These are phyloP conservation scores for Drosophila nr. medialis DNA, from an alignment of 2,888 invertebrate species.

Conservation along the genomic window DNA sequence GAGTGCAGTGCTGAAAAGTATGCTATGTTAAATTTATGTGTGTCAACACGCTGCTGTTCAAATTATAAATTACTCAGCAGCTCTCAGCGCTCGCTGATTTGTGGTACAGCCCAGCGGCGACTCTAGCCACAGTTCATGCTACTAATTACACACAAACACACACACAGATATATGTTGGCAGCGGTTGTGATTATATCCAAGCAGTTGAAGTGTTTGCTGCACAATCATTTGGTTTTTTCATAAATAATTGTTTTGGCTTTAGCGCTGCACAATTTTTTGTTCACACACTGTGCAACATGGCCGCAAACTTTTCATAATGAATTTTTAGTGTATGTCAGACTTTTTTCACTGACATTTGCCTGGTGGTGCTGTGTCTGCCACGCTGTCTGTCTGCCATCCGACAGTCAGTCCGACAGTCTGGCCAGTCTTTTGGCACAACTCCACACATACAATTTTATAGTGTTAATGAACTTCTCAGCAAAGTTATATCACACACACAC, in stretches of 20 bases:
- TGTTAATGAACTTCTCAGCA: conserved; percentile 75
- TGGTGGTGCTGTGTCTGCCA: conserved; percentile 48
- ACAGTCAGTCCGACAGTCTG: conserved; percentile 36
- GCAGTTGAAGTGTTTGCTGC: conserved; percentile 61
- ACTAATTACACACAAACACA: conserved; percentile 55
- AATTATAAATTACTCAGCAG: conserved; percentile 55
- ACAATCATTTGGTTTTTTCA: conserved; percentile 71
- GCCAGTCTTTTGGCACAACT: conserved; percentile 55
- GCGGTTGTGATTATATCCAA: conserved; percentile 5
- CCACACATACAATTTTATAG: conserved; percentile 66
- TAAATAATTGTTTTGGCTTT: conserved; percentile 75
- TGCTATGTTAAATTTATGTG: conserved; percentile 75
- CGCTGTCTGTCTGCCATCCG: conserved; percentile 28
- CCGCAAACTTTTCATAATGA: conserved; percentile 76
- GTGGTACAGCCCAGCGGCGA: conserved; percentile 44
- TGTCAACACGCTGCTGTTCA: conserved; percentile 59
- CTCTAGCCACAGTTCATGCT: conserved; percentile 32
- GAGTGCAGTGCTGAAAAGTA: conserved; percentile 57
- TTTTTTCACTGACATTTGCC: conserved; percentile 41
- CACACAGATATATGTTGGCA: conserved; percentile 3
- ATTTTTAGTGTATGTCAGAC: conserved; percentile 74
- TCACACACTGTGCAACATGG: conserved; percentile 46
- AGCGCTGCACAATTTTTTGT: conserved; percentile 43
- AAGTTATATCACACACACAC: conserved; percentile 25
- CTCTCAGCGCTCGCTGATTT: conserved; percentile 64